Evolutionary conservation across 2,113 vertebrate genomes (phyloP), one percentile per base, ranked within the genome.

Genomic region (Sciurus niger): DNA sequence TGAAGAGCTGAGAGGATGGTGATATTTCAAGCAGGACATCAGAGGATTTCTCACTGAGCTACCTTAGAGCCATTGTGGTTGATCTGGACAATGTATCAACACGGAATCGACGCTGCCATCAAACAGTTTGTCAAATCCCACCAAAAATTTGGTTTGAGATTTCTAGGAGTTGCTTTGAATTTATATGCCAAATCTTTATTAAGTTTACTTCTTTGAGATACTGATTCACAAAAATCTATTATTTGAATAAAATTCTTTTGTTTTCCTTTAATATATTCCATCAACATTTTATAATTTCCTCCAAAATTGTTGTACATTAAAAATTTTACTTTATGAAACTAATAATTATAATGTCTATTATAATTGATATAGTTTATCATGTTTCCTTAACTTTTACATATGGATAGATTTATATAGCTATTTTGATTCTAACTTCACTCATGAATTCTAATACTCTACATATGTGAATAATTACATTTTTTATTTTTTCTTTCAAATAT

Each of bases 281-380:
- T 68, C 30, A 82, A 80, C 58, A 72, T 58, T 82, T 74, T 67
- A 68, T 48, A 25, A 90, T 87, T 94, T 90, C 37, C 4, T 78
- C 30, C 28, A 78, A 43, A 53, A 84, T 46, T 89, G 17, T 53
- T 70, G 1, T 4, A 34, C 37, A 43, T 40, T 83, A 70, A 77
- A 78, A 40, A 48, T 60, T 40, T 30, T 60, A n/a, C 51, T 93
- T 67, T 77, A 60, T 68, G 40, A 72, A 70, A 46, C n/a, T 83
- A 76, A 63, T 76, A 77, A 78, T n/a, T n/a, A 88, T 43, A 16
- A 68, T 43, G 51, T 22, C 22, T 58, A 58, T 63, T 77, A 2
- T 77, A 79, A n/a, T 55, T 37, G 12, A 13, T 63, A 65, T 16
- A 30, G 34, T 91, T 37, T 37, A 60, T 72, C 48, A 46, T 0